These are phyloP conservation scores for Dryomyza anilis DNA, from an alignment of 2,888 invertebrate genomes.

Conservation along the genomic window DNA sequence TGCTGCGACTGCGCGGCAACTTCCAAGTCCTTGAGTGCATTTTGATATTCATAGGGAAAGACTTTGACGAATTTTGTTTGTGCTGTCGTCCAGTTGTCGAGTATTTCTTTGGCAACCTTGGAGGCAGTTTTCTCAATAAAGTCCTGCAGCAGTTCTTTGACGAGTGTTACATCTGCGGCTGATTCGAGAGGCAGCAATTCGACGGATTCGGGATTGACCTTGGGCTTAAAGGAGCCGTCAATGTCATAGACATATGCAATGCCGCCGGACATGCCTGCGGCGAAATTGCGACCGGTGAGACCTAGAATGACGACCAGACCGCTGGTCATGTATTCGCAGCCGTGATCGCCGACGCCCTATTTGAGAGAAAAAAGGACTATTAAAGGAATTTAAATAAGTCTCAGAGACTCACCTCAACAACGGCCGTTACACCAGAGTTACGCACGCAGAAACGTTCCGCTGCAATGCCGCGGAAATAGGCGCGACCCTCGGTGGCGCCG, in stretches of 20 bases:
- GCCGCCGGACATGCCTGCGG: conserved; percentile 97
- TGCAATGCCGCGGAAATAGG: conserved; percentile 94
- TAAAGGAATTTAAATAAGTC: background rate
- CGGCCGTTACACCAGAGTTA: conserved; percentile 94
- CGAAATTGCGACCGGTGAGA: conserved; percentile 96
- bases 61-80: conserved; percentile 89
- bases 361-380: background rate
- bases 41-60: conserved; percentile 96
- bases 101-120: conserved; percentile 76
- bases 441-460: conserved; percentile 98
- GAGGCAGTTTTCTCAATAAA: conserved; percentile 90
- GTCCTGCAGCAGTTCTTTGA: conserved; percentile 79
- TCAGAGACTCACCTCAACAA: conserved; percentile 80
- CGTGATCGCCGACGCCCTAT: conserved; percentile 95
- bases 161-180: conserved; percentile 76
- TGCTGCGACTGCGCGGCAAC: conserved; percentile 51
- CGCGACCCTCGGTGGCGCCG: conserved; percentile 93
- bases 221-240: conserved; percentile 81
- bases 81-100: conserved; percentile 79
- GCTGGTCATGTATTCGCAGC: conserved; percentile 99
- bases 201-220: conserved; percentile 96
- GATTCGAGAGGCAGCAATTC: conserved; percentile 82
- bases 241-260: conserved; percentile 94
- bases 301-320: conserved; percentile 90
- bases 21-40: conserved; percentile 76